phyloP scores from a whole-genome alignment of 2,113 vertebrate genomes.

The Electrona antarctica region DNA sequence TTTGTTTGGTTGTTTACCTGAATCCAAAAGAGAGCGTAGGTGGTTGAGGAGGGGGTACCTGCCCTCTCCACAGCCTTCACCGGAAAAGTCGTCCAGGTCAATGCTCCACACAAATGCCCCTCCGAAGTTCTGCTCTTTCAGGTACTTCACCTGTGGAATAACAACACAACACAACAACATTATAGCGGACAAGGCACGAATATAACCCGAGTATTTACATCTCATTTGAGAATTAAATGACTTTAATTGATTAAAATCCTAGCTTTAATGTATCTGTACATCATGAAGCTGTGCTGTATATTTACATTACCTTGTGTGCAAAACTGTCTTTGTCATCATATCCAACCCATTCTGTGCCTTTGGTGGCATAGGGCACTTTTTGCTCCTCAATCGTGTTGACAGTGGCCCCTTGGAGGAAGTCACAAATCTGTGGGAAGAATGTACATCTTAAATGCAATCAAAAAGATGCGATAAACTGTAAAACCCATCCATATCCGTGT shows the following conservation, averaged over 20 bases:
- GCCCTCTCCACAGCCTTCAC: conserved; percentile 79
- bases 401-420: too few species aligned
- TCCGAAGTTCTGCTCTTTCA: conserved; percentile 77
- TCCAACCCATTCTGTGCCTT: too few species aligned
- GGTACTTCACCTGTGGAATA: conserved; percentile 69
- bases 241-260: too few species aligned
- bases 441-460: too few species aligned
- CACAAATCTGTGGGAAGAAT: too few species aligned
- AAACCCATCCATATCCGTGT: too few species aligned
- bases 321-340: too few species aligned
- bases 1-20: conserved; percentile 45
- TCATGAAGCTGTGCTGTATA: not conserved
- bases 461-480: too few species aligned
- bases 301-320: too few species aligned
- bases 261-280: not conserved
- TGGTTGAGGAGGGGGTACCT: conserved; percentile 76
- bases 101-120: conserved; percentile 84
- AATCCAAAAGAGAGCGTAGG: conserved; percentile 67
- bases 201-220: not conserved
- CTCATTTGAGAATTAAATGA: too few species aligned
- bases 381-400: too few species aligned
- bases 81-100: conserved; percentile 82
- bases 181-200: conserved; percentile 2
- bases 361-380: too few species aligned
- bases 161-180: not conserved